These are phyloP conservation scores for Uropetala carovei DNA, from an alignment of 2,888 invertebrate genomes.

Conservation along the genomic window DNA sequence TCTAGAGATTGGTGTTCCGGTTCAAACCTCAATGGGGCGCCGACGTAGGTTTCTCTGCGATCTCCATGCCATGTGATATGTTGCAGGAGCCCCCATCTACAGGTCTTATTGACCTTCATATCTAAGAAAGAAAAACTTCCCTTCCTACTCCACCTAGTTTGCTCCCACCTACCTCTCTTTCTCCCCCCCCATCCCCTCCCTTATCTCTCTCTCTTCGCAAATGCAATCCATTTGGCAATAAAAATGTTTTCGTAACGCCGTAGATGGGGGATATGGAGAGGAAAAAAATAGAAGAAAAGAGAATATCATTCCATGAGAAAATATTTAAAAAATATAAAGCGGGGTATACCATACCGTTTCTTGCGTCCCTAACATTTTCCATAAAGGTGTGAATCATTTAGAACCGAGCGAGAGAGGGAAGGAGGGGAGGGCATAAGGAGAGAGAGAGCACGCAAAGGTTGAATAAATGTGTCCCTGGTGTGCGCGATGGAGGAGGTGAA, in stretches of 20 bases:
- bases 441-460: background rate
- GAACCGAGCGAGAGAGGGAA: background rate
- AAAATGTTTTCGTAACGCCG: background rate
- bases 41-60: no score
- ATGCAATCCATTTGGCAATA: constrained; percentile 36
- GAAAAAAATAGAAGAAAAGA: background rate
- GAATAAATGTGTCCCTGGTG: constrained; percentile 35
- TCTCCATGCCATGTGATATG: no score
- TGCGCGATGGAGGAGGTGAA: background rate
- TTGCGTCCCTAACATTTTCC: constrained; percentile 38
- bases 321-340: background rate
- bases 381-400: constrained; percentile 53
- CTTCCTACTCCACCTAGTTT: background rate
- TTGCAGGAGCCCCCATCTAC: background rate
- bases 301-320: background rate
- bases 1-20: no score
- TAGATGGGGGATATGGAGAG: background rate
- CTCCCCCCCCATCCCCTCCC: no score
- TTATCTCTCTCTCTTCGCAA: no score
- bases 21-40: no score
- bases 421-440: background rate
- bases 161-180: background rate
- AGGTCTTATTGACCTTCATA: background rate
- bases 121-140: background rate
- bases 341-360: constrained; percentile 27